Base-by-base conservation (phyloP, 2,113 vertebrate species). In the Aphelocoma coerulescens region DNA sequence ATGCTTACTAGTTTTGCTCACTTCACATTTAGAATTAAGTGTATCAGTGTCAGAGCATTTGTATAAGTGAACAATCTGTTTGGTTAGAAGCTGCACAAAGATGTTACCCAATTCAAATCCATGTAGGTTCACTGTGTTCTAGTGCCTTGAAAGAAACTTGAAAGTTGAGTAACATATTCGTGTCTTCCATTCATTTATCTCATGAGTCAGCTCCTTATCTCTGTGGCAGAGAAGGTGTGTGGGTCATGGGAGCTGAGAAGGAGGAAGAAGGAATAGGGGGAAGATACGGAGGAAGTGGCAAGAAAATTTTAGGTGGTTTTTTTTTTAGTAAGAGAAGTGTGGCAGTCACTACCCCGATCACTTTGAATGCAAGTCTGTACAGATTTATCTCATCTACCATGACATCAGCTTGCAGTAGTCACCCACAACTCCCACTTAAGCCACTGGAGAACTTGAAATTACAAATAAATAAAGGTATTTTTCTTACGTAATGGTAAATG, bases 341-440 rank as follows among this genome's bases (percentile, higher is more conserved):
- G 51, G 71, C 28, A 76, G 71, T 79, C 66, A n/a, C 71, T 77
- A 1, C 63, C 84, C 74, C 1, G 0, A 44, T 83, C 59, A 59
- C 21, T 93, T 66, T 49, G 33, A 58, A 71, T 81, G 15, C 37
- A 66, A 61, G 63, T 41, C 9, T 8, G 43, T 89, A 55, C 84
- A 87, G 73, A 89, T 78, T 75, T 93, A 89, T 80, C 73, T 76
- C 4, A 11, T 65, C 44, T 73, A 61, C 27, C 54, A 54, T 79
- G 78, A 82, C 67, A 73, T 75, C 75, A 94, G n/a, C n/a, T 85
- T 58, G 85, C 92, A 93, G 73, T 68, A 91, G 74, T 84, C 73
- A 89, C 48, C 68, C 21, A n/a, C 63, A 74, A 43, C 82, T 95
- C 88, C 82, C 82, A 85, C 46, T 85, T 65, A 65, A 83, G 54